Percentiles rank a stretch among this genome's conserved stretches.
Evolutionary conservation across 92 coral and sea anemone species (phyloP).

Genomic region (Bergia sp.): DNA sequence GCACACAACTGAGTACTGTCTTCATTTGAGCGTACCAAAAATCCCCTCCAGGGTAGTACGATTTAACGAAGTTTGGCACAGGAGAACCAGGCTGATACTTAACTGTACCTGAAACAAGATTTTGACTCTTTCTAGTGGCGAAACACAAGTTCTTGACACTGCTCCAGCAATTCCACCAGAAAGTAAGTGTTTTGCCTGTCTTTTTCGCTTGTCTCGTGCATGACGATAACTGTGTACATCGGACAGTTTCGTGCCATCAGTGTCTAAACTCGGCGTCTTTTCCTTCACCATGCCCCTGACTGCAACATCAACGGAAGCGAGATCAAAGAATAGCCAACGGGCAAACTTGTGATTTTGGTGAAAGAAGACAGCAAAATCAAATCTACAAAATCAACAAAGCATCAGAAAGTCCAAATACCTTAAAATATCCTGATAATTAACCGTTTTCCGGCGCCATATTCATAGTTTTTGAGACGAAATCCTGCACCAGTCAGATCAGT

Average conservation of each 20-base stretch:
- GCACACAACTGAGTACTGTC: too few relatives aligned
- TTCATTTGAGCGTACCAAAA: too few relatives aligned
- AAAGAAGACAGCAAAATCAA: neutral
- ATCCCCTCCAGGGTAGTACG: too few relatives aligned
- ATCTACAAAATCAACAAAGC: neutral
- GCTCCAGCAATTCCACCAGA: conserved; percentile 86
- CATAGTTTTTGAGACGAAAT: neutral
- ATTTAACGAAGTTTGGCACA: too few relatives aligned
- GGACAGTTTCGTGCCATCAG: conserved; percentile 36
- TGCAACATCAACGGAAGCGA: neutral
- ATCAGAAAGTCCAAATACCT: neutral
- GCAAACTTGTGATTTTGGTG: neutral
- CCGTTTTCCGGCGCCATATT: conserved; percentile 38
- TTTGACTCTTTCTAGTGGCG: conserved; percentile 86
- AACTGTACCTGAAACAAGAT: conserved; percentile 71
- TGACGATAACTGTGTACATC: conserved; percentile 18
- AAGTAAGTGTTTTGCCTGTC: conserved; percentile 68
- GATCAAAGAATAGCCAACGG: neutral
- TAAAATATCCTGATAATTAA: neutral
- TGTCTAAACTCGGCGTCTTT: conserved; percentile 37
- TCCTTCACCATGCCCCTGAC: conserved; percentile 33
- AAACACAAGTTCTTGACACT: conserved; percentile 82
- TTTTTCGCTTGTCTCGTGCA: conserved; percentile 43
- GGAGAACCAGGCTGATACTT: neutral
- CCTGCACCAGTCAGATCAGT: neutral